Percentiles rank a stretch among this genome's conserved stretches.
Evolutionary conservation across 2,797 vertebrate species (phyloP).

Genomic region (Chrosomus eos): DNA sequence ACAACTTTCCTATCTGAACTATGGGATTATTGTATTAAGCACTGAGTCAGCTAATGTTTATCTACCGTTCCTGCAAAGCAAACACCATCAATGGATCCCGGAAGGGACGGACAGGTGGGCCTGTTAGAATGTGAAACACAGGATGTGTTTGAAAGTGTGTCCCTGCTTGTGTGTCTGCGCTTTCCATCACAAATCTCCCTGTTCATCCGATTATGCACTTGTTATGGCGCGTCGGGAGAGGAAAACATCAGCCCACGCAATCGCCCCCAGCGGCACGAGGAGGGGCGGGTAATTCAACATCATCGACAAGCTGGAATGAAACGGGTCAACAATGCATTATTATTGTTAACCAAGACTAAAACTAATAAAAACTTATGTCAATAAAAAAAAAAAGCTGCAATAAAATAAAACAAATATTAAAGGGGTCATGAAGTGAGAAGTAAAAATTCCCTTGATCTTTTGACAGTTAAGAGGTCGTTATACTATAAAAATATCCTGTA

Average conservation of each 20-base stretch:
- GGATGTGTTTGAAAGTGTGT: slow-evolving; percentile 49
- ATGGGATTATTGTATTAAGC: slow-evolving; percentile 29
- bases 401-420: background rate
- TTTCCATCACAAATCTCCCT: slow-evolving; percentile 51
- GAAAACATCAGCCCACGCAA: slow-evolving; percentile 55
- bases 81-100: slow-evolving; percentile 28
- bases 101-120: slow-evolving; percentile 47
- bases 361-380: background rate
- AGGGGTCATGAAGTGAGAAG: too few species aligned
- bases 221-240: slow-evolving; percentile 31
- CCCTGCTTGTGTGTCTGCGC: slow-evolving; percentile 42
- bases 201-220: slow-evolving; percentile 35
- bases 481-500: too few species aligned
- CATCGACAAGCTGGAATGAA: slow-evolving; percentile 40
- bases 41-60: slow-evolving; percentile 43
- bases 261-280: slow-evolving; percentile 50
- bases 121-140: slow-evolving; percentile 56
- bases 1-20: background rate
- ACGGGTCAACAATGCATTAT: slow-evolving; percentile 6
- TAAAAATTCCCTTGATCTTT: too few species aligned
- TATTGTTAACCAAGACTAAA: background rate
- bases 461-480: too few species aligned
- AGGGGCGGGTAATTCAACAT: slow-evolving; percentile 50
- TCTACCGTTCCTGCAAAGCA: slow-evolving; percentile 33
- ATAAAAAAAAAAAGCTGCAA: background rate